Conservation (phyloP, 2,113 vertebrate genomes). For the Calyptommatus sinebrachiatus region DNA sequence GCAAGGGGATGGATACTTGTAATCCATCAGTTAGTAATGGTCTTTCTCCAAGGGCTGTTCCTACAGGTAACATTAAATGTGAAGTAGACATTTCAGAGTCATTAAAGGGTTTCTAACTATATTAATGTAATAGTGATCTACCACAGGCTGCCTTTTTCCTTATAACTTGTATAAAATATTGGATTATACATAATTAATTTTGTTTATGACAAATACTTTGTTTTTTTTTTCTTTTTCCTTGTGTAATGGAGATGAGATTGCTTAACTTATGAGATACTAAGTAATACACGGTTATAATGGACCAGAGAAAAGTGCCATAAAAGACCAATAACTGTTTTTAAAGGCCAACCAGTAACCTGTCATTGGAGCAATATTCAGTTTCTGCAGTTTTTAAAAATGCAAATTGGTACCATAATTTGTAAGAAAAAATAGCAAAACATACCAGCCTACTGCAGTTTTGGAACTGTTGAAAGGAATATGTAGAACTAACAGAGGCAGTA, state of each 20-base stretch:
- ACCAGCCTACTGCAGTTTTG: slow-evolving; percentile 55
- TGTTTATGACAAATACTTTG: slow-evolving; percentile 68
- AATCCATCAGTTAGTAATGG: slow-evolving; percentile 54
- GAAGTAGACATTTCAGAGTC: slow-evolving; percentile 76
- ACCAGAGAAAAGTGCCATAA: slow-evolving; percentile 90
- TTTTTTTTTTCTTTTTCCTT: slow-evolving; percentile 59
- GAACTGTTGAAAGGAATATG: slow-evolving; percentile 42
- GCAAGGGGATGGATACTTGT: slow-evolving; percentile 54
- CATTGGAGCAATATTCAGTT: slow-evolving; percentile 71
- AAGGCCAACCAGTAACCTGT: slow-evolving; percentile 68
- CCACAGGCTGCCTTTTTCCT: slow-evolving; percentile 88
- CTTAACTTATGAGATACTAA: slow-evolving; percentile 64
- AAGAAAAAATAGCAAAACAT: slow-evolving; percentile 60
- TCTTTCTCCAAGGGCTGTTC: slow-evolving; percentile 79
- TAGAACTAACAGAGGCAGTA: slow-evolving; percentile 62
- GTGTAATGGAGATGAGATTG: slow-evolving; percentile 68
- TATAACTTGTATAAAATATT: slow-evolving; percentile 67
- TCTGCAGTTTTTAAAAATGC: slow-evolving; percentile 63
- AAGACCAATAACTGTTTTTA: slow-evolving; percentile 82
- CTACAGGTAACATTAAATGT: slow-evolving; percentile 73
- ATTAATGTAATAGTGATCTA: slow-evolving; percentile 72
- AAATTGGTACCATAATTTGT: slow-evolving; percentile 55
- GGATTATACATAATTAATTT: slow-evolving; percentile 70
- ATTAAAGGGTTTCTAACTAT: slow-evolving; percentile 80
- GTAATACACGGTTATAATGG: slow-evolving; percentile 72